Evolutionary conservation across 1,140 invertebrate species (phyloP).

Genomic region (Parapsyche elsis): DNA sequence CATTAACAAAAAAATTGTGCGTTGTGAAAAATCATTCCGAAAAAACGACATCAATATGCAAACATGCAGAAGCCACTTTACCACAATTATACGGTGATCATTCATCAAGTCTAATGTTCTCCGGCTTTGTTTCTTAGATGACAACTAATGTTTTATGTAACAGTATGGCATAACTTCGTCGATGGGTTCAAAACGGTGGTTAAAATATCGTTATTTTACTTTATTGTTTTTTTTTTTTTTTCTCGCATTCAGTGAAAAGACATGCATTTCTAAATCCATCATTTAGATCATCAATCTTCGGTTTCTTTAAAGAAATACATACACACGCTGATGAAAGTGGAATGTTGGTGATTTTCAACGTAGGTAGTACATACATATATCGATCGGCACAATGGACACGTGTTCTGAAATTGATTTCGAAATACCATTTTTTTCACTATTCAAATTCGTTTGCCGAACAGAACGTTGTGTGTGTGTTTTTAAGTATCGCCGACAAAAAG

Average conservation of each 20-base stretch:
- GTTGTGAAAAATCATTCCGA: neutral
- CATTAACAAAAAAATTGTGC: constrained; percentile 6
- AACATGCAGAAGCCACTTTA: constrained; percentile 18
- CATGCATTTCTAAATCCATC: neutral
- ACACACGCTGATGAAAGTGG: neutral
- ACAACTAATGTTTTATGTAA: constrained; percentile 30
- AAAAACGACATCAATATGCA: constrained; percentile 25
- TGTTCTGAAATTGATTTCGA: constrained; percentile 14
- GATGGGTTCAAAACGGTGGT: constrained; percentile 2
- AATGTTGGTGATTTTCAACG: neutral
- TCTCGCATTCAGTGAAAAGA: neutral
- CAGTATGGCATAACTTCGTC: constrained; percentile 19
- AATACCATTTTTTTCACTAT: neutral
- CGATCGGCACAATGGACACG: constrained; percentile 9
- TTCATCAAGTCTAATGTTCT: constrained; percentile 2
- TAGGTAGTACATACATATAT: neutral
- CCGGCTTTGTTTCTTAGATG: neutral
- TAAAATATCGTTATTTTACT: constrained; percentile 22
- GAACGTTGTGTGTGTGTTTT: too few species aligned
- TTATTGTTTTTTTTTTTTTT: constrained; percentile 3
- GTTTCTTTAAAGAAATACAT: neutral
- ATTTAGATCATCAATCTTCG: constrained; percentile 24
- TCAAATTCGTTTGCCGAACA: too few species aligned
- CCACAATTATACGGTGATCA: constrained; percentile 20
- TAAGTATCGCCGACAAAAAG: too few species aligned